Evolutionary conservation across 2,113 vertebrate species (phyloP), one percentile per base, ranked within the genome.

Genomic region (Lates calcarifer): DNA sequence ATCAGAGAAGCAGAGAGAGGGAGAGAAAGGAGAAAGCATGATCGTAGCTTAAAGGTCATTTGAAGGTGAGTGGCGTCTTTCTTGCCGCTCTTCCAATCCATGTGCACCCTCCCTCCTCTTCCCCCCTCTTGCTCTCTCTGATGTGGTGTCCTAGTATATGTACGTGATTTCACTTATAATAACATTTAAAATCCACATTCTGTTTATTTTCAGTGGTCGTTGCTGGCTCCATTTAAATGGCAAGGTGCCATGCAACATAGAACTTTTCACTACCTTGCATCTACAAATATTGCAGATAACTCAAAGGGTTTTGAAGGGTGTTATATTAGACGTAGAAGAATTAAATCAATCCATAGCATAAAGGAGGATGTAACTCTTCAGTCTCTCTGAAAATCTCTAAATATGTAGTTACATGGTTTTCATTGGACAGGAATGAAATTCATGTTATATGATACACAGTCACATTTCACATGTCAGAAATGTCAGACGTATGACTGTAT

Each of bases 31-130:
- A 68, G 67, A 55, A 60, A 89, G 61, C 22, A 22, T 77, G 64
- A 76, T 83, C 17, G 41, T 82, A 84, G 79, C 88, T 81, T 87
- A 61, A 86, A 93, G 92, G 93, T 94, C 90, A 90, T 89, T 89
- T 91, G 84, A 93, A 93, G 90, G 91, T 93, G 88, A 91, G 53
- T 60, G 66, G 39, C 43, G 43, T 85, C 60, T 82, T 87, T 89
- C 66, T 81, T 55, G 57, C 58, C 20, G 41, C 79, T 82, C 68
- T 47, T 85, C 37, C 51, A 41, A 28, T 57, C 67, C 58, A 58
- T 7, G 14, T 49, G 49, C 49, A 20, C 39, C 33, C 78, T 72
- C 61, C 24, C 51, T 79, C 58, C 24, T 58, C 74, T 37, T 58
- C 29, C 55, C 79, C 58, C 13, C 35, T 33, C 29, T 53, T 17